A percentile compares a stretch with the other conserved stretches of the same genome.
Conservation (phyloP, 2,797 vertebrate genomes). For the Coregonus sp. region DNA sequence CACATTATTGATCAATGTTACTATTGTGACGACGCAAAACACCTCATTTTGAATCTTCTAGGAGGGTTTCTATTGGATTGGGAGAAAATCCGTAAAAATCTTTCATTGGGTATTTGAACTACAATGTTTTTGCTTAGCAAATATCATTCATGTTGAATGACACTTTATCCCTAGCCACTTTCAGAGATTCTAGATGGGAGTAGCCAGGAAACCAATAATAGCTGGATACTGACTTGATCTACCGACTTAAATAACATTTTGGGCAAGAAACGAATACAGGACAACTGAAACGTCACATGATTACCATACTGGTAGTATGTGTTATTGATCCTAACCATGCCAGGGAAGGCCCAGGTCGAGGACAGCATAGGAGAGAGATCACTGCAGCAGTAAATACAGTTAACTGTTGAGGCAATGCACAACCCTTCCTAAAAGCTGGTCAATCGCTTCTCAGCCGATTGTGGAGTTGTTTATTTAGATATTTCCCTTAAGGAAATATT, state of each 20-base stretch:
- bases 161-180: constrained; percentile 50
- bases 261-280: neutral
- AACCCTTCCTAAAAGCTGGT: neutral
- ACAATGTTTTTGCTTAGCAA: constrained; percentile 20
- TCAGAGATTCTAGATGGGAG: constrained; percentile 39
- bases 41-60: constrained; percentile 18
- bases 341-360: neutral
- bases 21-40: neutral
- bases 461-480: neutral
- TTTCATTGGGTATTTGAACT: constrained; percentile 29
- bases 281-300: neutral
- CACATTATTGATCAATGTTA: neutral
- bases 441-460: neutral
- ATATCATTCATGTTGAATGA: constrained; percentile 69
- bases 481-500: neutral
- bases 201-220: constrained; percentile 23
- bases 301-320: neutral
- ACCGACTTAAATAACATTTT: neutral
- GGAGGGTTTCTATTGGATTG: constrained; percentile 19
- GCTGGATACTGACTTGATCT: constrained; percentile 21
- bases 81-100: neutral
- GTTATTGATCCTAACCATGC: neutral
- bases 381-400: neutral
- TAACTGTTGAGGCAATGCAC: neutral
- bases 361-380: neutral